phyloP scores from a whole-genome alignment of 2,797 vertebrate species.

The Xenopus petersii region DNA sequence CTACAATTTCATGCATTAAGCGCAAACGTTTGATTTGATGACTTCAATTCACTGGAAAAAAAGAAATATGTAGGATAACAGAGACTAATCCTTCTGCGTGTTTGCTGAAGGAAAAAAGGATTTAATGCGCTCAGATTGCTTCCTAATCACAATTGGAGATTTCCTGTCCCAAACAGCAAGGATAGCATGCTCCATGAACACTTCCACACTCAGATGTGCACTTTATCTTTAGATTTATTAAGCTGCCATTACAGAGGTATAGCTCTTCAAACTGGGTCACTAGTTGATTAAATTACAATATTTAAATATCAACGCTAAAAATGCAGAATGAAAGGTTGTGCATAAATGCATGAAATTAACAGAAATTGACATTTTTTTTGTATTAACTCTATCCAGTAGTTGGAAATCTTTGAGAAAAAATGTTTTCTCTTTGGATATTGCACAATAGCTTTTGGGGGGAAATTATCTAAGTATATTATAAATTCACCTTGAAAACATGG shows the following conservation, averaged over 20 bases:
- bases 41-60: constrained; percentile 12
- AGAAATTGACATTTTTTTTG: neutral
- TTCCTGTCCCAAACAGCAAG: neutral
- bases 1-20: constrained; percentile 30
- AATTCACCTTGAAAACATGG: no score
- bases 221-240: constrained; percentile 55
- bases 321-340: constrained; percentile 42
- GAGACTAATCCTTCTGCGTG: constrained; percentile 36
- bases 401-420: no score
- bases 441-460: no score
- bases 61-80: constrained; percentile 30
- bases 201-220: constrained; percentile 31
- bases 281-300: constrained; percentile 50
- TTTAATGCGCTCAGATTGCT: constrained; percentile 45
- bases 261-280: constrained; percentile 16
- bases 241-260: no score
- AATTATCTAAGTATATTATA: no score
- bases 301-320: constrained; percentile 53
- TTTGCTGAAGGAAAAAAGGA: constrained; percentile 36
- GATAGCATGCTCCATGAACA: constrained; percentile 1
- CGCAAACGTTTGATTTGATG: constrained; percentile 24
- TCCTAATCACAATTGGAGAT: constrained; percentile 37
- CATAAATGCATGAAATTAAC: constrained; percentile 48
- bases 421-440: no score
- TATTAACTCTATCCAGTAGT: no score